phyloP scores from a whole-genome alignment of 2,113 vertebrate genomes.

The Anthoscopus minutus region DNA sequence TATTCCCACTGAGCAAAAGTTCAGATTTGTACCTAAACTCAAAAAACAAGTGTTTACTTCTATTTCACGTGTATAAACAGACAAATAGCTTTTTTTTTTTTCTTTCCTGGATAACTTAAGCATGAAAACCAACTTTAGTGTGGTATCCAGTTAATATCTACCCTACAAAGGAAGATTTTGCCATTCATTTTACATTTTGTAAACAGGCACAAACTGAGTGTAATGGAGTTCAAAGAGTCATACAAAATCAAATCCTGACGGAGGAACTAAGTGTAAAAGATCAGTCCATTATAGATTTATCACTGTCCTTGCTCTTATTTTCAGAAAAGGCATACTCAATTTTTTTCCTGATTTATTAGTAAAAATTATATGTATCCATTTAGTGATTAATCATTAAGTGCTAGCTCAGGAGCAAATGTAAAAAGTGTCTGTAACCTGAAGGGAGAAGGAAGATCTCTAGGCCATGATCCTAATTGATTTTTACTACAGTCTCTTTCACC shows the following conservation, averaged over 20 bases:
- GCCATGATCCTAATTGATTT: background rate
- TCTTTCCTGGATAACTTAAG: background rate
- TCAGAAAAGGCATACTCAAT: background rate
- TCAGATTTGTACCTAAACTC: background rate
- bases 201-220: background rate
- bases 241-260: background rate
- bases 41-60: background rate
- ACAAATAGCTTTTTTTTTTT: background rate
- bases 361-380: background rate
- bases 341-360: background rate
- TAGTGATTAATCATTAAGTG: background rate
- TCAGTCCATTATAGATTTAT: background rate
- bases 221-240: background rate
- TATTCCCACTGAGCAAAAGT: background rate
- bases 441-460: background rate
- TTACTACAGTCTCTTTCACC: background rate
- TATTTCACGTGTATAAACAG: background rate
- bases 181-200: background rate
- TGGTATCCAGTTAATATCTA: background rate
- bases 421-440: background rate
- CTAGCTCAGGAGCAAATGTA: background rate
- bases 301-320: background rate
- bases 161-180: background rate
- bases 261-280: background rate
- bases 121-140: background rate